Conservation (phyloP, 2,113 vertebrate species). For the Stercorarius parasiticus region DNA sequence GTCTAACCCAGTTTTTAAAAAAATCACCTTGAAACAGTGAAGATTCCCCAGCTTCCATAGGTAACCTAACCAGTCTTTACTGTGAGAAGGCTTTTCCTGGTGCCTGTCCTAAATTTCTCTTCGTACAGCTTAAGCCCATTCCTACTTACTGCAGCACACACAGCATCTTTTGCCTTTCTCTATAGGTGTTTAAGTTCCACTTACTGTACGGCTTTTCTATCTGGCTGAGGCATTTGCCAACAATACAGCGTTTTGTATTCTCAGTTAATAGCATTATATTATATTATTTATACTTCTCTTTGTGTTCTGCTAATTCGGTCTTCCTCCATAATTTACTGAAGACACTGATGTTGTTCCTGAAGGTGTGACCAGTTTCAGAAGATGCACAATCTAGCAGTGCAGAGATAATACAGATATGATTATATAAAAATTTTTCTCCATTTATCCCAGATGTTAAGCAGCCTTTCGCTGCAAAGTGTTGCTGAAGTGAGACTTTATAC, state of each 20-base stretch:
- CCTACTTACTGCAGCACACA: background rate
- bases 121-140: background rate
- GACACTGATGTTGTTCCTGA: background rate
- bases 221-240: background rate
- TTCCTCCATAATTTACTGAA: background rate
- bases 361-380: background rate
- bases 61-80: background rate
- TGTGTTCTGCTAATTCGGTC: background rate
- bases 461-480: background rate
- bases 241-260: background rate
- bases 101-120: background rate
- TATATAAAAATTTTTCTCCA: rapidly evolving
- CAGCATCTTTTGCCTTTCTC: background rate
- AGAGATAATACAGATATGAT: background rate
- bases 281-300: background rate
- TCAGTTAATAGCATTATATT: background rate
- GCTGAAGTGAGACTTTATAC: background rate
- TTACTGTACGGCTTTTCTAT: background rate
- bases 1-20: background rate
- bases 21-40: background rate
- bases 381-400: background rate
- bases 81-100: background rate
- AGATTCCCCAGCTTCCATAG: background rate
- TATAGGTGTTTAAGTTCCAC: background rate
- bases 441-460: background rate